Evolutionary conservation across 2,888 invertebrate genomes (phyloP), one percentile per base, ranked within the genome.

Genomic region (Leucophenga maculata): DNA sequence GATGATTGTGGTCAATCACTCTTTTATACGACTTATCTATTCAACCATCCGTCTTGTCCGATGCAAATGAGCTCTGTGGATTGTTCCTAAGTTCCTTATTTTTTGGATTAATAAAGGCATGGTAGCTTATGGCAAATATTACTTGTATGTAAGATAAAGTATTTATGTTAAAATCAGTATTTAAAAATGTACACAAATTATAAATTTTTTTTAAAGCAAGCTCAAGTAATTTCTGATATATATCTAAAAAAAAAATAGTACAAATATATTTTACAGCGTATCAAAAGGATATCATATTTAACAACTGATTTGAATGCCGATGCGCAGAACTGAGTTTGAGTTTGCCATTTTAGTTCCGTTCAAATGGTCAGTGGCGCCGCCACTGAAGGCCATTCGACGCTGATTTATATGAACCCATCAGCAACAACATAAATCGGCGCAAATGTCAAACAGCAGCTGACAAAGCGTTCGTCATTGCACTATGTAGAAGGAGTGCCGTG

Each of bases 391-490:
- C 66, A 67, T 48, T 22, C 65, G 67, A 67, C 22, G n/a, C 65
- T 77, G 79, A 79, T 79, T 79, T 78, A 79, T 74, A 72, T 70
- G 73, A 70, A 68, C 68, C 70, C 69, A 69, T 69, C 70, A 64
- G 50, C 64, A 48, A 59, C 71, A 71, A 72, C 74, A 77, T 77
- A 75, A 79, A 79, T 79, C 72, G 77, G 70, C 72, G 72, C 68
- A 70, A 70, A 70, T 67, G 65, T 69, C 60, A 67, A 70, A 65
- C 60, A 52, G 64, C 71, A 71, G 72, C 75, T 74, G 78, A 77
- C 75, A 77, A 74, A 69, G 73, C 70, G 71, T 72, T 67, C 71
- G 75, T 75, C 74, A 72, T 74, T 69, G 72, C 50, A 46, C 8
- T 39, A 39, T 20, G 46, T 4, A 8, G 26, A 54, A 14, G 54